phyloP scores from a whole-genome alignment of 2,797 vertebrate genomes.

The Anguilla pacifica region DNA sequence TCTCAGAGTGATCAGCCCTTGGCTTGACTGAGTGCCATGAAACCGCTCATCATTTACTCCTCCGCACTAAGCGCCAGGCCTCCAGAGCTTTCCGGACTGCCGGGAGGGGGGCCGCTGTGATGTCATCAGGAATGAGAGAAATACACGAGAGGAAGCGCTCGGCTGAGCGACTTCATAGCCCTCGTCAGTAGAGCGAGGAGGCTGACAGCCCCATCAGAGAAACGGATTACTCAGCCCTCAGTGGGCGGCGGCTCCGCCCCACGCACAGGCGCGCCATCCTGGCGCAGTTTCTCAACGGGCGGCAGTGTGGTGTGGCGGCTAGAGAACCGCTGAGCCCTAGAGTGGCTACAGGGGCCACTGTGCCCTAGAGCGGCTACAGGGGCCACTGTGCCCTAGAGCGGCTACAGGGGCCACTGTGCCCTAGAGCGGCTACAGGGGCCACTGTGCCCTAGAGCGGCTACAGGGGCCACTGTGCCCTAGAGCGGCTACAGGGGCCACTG shows the following conservation, averaged over 20 bases:
- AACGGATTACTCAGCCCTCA: not conserved
- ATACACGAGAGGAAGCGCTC: not conserved
- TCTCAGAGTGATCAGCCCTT: not conserved
- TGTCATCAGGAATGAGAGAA: not conserved
- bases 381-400: no score
- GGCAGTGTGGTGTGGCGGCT: not conserved
- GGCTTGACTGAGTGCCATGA: not conserved
- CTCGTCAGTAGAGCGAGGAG: not conserved
- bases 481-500: no score
- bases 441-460: no score
- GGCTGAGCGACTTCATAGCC: not conserved
- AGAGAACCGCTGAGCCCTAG: not conserved
- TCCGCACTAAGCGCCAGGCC: not conserved
- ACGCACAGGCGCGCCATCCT: not conserved
- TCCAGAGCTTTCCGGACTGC: not conserved
- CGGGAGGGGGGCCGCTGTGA: not conserved
- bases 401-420: no score
- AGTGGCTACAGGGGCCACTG: not conserved
- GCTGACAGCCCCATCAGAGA: conserved; percentile 17
- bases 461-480: no score
- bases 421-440: no score
- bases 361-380: not conserved
- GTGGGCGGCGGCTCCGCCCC: not conserved
- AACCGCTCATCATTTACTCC: not conserved
- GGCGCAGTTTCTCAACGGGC: not conserved